Conservation (phyloP, 2,888 invertebrate genomes). For the Oscheius sp. region DNA sequence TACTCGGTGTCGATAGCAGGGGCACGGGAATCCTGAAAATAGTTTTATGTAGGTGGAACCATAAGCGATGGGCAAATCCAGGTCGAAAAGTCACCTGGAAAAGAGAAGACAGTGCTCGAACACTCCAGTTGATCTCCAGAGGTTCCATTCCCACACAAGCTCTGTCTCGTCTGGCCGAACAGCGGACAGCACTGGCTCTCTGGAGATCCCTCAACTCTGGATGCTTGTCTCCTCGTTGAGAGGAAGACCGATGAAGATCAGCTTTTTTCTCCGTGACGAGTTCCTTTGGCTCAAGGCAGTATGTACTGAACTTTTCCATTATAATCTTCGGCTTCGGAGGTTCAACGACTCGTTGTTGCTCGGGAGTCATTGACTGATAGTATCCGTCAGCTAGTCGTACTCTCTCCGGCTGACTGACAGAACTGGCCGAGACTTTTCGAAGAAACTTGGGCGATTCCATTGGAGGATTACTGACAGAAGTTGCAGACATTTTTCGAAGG, state of each 20-base stretch:
- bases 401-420: not conserved
- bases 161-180: constrained; percentile 28
- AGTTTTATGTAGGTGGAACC: not conserved
- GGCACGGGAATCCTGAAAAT: constrained; percentile 56
- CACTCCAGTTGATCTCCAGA: constrained; percentile 70
- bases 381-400: no score
- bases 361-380: not conserved
- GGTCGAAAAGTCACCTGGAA: constrained; percentile 44
- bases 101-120: constrained; percentile 62
- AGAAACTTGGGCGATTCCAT: not conserved
- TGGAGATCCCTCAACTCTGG: constrained; percentile 20
- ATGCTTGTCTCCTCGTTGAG: constrained; percentile 41
- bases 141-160: constrained; percentile 63
- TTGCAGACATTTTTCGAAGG: not conserved
- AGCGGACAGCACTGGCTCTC: constrained; percentile 25
- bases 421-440: not conserved
- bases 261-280: constrained; percentile 17
- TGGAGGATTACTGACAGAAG: not conserved
- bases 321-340: constrained; percentile 27
- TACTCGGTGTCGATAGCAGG: constrained; percentile 68
- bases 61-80: not conserved
- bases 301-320: constrained; percentile 24
- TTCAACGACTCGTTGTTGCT: no score
- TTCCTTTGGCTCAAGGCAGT: constrained; percentile 35
- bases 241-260: constrained; percentile 50